phyloP scores from a whole-genome alignment of 2,888 invertebrate genomes.

The Drosophila trichaetosa region DNA sequence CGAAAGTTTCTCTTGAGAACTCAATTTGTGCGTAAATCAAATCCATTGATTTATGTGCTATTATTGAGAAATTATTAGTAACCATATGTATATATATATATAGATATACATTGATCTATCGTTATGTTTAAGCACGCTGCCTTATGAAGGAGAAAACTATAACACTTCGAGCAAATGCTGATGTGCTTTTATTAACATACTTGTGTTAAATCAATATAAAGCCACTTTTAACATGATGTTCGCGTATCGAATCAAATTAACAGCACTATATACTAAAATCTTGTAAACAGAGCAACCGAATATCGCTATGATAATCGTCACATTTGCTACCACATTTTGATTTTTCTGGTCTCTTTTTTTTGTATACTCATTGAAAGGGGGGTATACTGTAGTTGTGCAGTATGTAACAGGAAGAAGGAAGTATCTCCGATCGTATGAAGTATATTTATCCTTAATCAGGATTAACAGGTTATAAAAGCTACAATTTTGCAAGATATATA shows the following conservation, averaged over 20 bases:
- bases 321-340: constrained; percentile 9
- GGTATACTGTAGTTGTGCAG: not conserved
- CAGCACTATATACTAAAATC: not conserved
- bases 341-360: not conserved
- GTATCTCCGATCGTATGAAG: not conserved
- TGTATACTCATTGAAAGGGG: not conserved
- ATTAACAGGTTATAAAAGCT: not conserved
- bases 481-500: not conserved
- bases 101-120: not conserved
- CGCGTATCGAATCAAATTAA: constrained; percentile 10
- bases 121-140: not conserved
- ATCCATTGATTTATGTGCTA: not conserved
- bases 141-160: not conserved
- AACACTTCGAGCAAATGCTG: not conserved
- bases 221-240: not conserved
- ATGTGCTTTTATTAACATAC: constrained; percentile 6
- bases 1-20: not conserved
- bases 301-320: constrained; percentile 8
- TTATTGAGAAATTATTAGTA: not conserved
- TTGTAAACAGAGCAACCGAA: not conserved
- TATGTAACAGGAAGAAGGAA: not conserved
- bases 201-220: constrained; percentile 27
- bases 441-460: not conserved
- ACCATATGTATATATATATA: not conserved
- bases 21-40: not conserved